Evolutionary conservation across 2,888 invertebrate species (phyloP).

Genomic region (Horisme vitalbata): DNA sequence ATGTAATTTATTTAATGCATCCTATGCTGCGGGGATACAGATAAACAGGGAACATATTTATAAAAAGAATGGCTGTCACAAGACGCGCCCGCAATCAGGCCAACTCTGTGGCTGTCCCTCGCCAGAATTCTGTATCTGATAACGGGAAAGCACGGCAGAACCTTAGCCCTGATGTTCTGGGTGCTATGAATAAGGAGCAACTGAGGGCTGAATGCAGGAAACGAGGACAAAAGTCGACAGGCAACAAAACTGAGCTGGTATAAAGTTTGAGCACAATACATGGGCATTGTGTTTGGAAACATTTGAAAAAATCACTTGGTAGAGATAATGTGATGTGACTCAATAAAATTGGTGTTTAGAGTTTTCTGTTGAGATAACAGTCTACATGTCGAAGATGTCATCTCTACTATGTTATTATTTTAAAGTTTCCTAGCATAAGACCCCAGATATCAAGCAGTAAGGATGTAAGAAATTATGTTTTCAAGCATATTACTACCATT

Average conservation of each 20-base stretch:
- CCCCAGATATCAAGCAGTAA: constrained; percentile 9
- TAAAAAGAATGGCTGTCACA: constrained; percentile 63
- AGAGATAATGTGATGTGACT: no score
- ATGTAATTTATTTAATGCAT: constrained; percentile 47
- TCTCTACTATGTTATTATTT: no score
- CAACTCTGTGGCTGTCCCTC: constrained; percentile 64
- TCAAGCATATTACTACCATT: not conserved
- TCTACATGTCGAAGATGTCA: no score
- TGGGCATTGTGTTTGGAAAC: not conserved
- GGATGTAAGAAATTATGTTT: not conserved
- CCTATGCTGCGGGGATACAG: constrained; percentile 40
- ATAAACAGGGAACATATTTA: constrained; percentile 31
- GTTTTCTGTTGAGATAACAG: no score
- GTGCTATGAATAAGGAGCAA: constrained; percentile 86
- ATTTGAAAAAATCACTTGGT: no score
- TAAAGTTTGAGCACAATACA: constrained; percentile 40
- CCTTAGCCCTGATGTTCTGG: constrained; percentile 76
- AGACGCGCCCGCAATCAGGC: constrained; percentile 74
- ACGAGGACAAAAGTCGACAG: constrained; percentile 86
- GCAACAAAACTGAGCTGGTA: constrained; percentile 89
- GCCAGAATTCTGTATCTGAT: constrained; percentile 71
- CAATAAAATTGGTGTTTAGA: no score
- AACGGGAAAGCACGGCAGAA: constrained; percentile 71
- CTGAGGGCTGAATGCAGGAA: constrained; percentile 86
- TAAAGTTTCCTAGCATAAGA: no score